Evolutionary conservation across 2,113 vertebrate species (phyloP).

Genomic region (Leucoraja erinaceus): DNA sequence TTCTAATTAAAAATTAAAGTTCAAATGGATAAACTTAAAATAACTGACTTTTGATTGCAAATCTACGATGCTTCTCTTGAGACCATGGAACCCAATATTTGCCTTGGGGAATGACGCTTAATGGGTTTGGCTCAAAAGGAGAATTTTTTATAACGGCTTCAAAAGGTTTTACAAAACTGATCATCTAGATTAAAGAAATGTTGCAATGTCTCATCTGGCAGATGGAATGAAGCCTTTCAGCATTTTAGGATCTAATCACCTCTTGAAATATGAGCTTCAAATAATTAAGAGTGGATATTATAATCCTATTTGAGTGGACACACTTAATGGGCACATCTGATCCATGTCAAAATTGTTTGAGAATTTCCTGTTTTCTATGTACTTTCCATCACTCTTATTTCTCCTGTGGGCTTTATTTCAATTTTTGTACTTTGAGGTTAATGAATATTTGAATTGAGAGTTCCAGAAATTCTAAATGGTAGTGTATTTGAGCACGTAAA

Average conservation of each 20-base stretch:
- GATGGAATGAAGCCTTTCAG: constrained; percentile 23
- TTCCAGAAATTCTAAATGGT: neutral
- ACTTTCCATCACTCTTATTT: neutral
- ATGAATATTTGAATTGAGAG: neutral
- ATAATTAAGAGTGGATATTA: constrained; percentile 19
- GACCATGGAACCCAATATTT: neutral
- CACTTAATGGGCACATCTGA: constrained; percentile 7
- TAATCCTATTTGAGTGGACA: neutral
- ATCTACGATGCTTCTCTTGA: neutral
- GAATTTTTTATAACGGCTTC: constrained; percentile 30
- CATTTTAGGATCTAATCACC: neutral
- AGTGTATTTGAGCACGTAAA: neutral
- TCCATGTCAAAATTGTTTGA: neutral
- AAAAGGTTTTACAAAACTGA: constrained; percentile 4
- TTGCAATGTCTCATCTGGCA: constrained; percentile 32
- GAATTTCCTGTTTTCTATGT: neutral
- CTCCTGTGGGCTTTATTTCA: neutral
- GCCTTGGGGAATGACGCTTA: constrained; percentile 7
- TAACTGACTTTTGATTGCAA: constrained; percentile 18
- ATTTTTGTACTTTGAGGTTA: neutral
- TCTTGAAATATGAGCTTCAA: constrained; percentile 22
- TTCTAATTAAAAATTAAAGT: neutral
- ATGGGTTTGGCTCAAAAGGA: constrained; percentile 20
- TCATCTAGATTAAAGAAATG: constrained; percentile 4
- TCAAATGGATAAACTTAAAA: neutral